Base-by-base conservation (phyloP, 2,888 invertebrate species). In the Ryuthela nishihirai region DNA sequence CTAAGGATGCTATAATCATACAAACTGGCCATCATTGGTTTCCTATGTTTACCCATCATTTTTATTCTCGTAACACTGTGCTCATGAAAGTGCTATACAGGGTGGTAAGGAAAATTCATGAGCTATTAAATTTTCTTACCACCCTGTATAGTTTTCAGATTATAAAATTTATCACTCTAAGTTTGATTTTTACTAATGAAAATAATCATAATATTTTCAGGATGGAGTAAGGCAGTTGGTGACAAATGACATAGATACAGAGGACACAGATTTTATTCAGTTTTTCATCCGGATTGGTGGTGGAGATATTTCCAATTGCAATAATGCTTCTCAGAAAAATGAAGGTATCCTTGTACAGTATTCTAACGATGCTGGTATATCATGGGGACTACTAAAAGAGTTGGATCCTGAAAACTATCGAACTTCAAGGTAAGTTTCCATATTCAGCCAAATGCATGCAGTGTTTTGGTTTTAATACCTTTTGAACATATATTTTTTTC, bases 301-400 rank as follows among this genome's bases (percentile, higher is more conserved):
- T 2, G 67, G 65, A 2, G 60, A 50, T 35, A 66, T 65, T n/a
- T 52, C 64, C 15, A 64, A 65, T 7, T 74, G 73, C 64, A 67
- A 67, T 47, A 73, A 72, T 26, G 69, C 71, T 4, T 69, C 59
- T 39, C 58, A 65, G 6, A 64, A 72, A 35, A 65, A 69, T 12
- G 73, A 74, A 61, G 71, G 72, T 7, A 69, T 76, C 1, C 67
- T 75, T 15, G 55, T 75, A 18, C 73, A 75, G 65, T 74, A 70
- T 68, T 73, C 74, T 9, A 69, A 62, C 36, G 70, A 75, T 67
- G 74, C 73, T 1, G 75, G 75, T 1, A 70, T 71, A 29, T 70
- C 69, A 12, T 76, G 75, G 75, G 62, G 65, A 17, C 66, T 73
- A 3, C 63, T 76, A 32, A 69, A 72, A 54, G 75, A 75, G 59